Base-by-base conservation (phyloP, 1,140 invertebrate genomes). In the Cyphomyrmex costatus region DNA sequence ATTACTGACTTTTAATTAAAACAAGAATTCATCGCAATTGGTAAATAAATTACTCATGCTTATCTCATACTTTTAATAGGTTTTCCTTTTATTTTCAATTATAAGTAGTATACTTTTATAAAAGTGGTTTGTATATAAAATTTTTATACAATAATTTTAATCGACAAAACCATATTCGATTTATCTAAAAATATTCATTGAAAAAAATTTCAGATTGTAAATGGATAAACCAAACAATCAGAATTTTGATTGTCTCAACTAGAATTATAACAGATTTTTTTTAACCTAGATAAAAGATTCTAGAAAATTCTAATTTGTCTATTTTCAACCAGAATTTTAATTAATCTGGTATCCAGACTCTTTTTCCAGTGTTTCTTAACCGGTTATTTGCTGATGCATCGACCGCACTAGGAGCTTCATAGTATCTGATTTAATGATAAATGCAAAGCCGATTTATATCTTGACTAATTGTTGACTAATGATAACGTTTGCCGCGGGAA, bases 381-480 rank as follows among this genome's bases (percentile, higher is more conserved):
- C 19, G 36, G 7, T 73, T 7, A 33, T 68, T 60, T 30, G 77
- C 7, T 14, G n/a, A 24, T 16, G 7, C 21, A 19, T 56, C 33
- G 36, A n/a, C n/a, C 14, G 2, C 6, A 58, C 1, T 46, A 24
- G 19, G 46, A 30, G 14, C 24, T 49, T 21, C 68, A 30, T 46
- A 24, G 36, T 19, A 12, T 8, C 19, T 79, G 27, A 66, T 68
- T 70, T 27, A 80, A 71, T 19, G 24, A 21, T 16, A 27, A 49
- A 8, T 24, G 49, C 65, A 71, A 3, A 12, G 19, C 2, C 66
- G 46, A 73, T 82, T 73, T 46, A 33, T 60, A 73, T 74, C 53
- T 14, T 27, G 51, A 60, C 36, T 73, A 83, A 83, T 83, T 83
- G 79, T 36, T 56, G 19, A 14, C 58, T 83, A 83, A 83, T 83